Base-by-base conservation (phyloP, 2,113 vertebrate species). In the Castor canadensis region DNA sequence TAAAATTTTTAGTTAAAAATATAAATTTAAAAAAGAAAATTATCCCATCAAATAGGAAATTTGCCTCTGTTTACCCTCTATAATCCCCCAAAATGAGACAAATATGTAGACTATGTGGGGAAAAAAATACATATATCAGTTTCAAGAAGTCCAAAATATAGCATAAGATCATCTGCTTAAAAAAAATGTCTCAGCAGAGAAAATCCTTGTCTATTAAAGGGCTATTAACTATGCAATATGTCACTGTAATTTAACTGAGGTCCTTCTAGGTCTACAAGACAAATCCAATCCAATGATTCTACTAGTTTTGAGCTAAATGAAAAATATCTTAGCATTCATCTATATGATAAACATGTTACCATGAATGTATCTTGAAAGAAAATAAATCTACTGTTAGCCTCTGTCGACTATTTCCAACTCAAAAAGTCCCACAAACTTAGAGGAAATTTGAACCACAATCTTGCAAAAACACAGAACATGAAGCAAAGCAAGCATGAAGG, bases 171-270 rank as follows among this genome's bases (percentile, higher is more conserved):
- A 79, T 32, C 3, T 54, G 54, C 43, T 62, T 82, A 60, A 79
- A 62, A 28, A 26, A 62, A 62, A 62, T 28, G 38, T 58, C 6
- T 60, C 85, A 45, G 20, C 52, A 75, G 69, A n/a, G 40, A 88
- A 95, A 94, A 87, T 24, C 8, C 30, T 12, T 72, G n/a, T 80
- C 88, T 47, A 77, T 54, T 60, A 26, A 86, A 95, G n/a, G 77
- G 30, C 62, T 49, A 13, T n/a, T n/a, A n/a, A n/a, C n/a, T n/a
- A n/a, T n/a, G n/a, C n/a, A n/a, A n/a, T n/a, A n/a, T n/a, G n/a
- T n/a, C n/a, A n/a, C n/a, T n/a, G n/a, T n/a, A n/a, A n/a, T n/a
- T n/a, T n/a, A n/a, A n/a, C n/a, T n/a, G n/a, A n/a, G n/a, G n/a
- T n/a, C n/a, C n/a, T n/a, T n/a, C n/a, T n/a, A n/a, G n/a, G n/a